Evolutionary conservation across 2,888 invertebrate species (phyloP).

Genomic region (Alsophila aescularia): DNA sequence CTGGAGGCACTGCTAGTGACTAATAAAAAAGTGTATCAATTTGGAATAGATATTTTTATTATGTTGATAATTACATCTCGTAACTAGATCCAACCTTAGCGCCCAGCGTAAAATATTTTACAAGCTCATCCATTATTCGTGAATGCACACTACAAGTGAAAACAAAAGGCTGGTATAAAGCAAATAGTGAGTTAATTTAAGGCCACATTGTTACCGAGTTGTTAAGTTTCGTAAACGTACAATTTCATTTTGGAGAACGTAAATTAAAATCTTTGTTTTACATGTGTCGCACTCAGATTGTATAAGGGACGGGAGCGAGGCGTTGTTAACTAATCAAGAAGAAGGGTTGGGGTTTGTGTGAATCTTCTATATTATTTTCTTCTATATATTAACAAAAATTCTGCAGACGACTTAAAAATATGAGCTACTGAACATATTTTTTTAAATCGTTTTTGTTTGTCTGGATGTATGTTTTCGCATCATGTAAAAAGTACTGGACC

Average conservation of each 20-base stretch:
- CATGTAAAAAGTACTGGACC: no score
- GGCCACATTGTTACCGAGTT: constrained; percentile 5
- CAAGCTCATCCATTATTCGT: constrained; percentile 15
- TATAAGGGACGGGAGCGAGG: constrained; percentile 1
- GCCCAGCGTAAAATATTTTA: constrained; percentile 6
- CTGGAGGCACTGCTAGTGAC: no score
- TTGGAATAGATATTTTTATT: no score
- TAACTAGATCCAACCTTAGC: neutral
- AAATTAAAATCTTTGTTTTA: constrained; percentile 12
- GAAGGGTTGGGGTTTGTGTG: neutral
- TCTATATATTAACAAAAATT: no score
- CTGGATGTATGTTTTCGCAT: no score
- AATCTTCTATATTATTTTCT: no score
- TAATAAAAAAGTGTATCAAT: no score
- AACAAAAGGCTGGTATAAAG: constrained; percentile 24
- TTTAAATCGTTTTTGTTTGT: no score
- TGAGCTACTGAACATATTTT: no score
- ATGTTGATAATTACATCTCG: no score
- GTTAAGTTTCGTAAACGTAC: constrained; percentile 15
- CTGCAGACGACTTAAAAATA: no score
- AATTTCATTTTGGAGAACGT: constrained; percentile 19
- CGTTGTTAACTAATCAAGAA: constrained; percentile 1
- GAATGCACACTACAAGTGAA: constrained; percentile 34
- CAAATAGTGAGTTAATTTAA: constrained; percentile 22
- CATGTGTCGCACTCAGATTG: constrained; percentile 14